Percentiles rank a stretch among this genome's conserved stretches.
phyloP scores from a whole-genome alignment of 1,140 invertebrate species.

The Helicoverpa armigera region DNA sequence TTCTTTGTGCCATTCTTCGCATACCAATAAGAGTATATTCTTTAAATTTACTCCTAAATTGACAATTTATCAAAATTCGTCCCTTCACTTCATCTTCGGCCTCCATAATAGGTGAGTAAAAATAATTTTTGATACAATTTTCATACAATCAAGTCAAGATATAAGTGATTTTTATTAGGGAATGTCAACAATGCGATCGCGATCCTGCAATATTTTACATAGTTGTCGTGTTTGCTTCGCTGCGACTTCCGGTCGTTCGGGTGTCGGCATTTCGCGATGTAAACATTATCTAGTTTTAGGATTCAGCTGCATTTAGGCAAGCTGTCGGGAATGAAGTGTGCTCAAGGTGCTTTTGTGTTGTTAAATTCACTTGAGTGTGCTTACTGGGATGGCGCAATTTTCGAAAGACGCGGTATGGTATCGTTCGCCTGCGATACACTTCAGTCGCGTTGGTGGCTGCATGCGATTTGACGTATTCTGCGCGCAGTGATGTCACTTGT shows the following conservation, averaged over 20 bases:
- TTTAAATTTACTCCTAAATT: constrained; percentile 90
- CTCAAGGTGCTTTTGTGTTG: constrained; percentile 86
- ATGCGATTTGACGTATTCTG: constrained; percentile 86
- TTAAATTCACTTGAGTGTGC: constrained; percentile 84
- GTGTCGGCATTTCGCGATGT: constrained; percentile 86
- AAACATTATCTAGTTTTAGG: constrained; percentile 86
- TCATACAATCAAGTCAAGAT: constrained; percentile 87
- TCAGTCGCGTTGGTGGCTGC: constrained; percentile 85
- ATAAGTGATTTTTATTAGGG: constrained; percentile 88
- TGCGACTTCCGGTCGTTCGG: constrained; percentile 87
- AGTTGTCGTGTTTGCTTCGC: constrained; percentile 91
- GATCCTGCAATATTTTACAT: constrained; percentile 93
- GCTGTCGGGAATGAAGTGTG: constrained; percentile 82
- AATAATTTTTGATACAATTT: constrained; percentile 85
- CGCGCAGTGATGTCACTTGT: constrained; percentile 85
- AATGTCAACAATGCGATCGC: constrained; percentile 91
- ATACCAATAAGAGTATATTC: constrained; percentile 96
- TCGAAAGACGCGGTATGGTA: constrained; percentile 86
- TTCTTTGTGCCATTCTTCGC: constrained; percentile 98
- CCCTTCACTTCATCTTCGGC: constrained; percentile 87
- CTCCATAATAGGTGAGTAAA: constrained; percentile 90
- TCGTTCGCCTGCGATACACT: constrained; percentile 84
- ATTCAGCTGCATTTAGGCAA: constrained; percentile 76
- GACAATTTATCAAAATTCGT: constrained; percentile 89
- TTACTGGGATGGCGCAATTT: constrained; percentile 86